Conservation (phyloP, 2,113 vertebrate species). For the Podarcis cretensis region DNA sequence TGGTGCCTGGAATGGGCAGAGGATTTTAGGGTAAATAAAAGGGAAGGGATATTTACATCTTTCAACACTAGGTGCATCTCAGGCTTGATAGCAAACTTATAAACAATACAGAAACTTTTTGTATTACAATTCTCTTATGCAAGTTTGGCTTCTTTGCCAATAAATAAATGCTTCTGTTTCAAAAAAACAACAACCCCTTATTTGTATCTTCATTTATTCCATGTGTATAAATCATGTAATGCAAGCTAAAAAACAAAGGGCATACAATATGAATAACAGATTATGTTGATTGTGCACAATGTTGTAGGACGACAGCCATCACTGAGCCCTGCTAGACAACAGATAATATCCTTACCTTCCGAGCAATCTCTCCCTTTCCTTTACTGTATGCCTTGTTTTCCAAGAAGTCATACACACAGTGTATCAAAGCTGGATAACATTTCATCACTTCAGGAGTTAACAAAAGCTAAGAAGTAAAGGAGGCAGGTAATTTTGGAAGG, state of each 20-base stretch:
- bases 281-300: neutral
- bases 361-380: conserved; percentile 97
- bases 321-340: neutral
- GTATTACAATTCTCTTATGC: neutral
- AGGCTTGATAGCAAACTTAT: neutral
- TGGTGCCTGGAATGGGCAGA: conserved; percentile 50
- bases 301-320: neutral
- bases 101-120: neutral
- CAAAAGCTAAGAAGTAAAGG: conserved; percentile 81
- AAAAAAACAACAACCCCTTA: neutral
- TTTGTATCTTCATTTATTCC: rapidly evolving
- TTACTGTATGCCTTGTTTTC: conserved; percentile 99
- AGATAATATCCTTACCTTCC: conserved; percentile 84
- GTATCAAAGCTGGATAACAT: conserved; percentile 88
- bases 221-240: neutral
- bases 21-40: conserved; percentile 35
- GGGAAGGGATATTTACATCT: neutral
- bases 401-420: conserved; percentile 91
- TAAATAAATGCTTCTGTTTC: neutral
- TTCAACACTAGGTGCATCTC: neutral
- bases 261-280: neutral
- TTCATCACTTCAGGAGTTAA: conserved; percentile 96
- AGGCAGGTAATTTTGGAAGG: conserved; percentile 14
- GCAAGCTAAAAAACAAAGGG: neutral
- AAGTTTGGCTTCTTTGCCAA: neutral